A percentile compares a stretch with the other conserved stretches of the same genome.
Evolutionary conservation across 2,797 vertebrate genomes (phyloP).

Genomic region (Enteromius treurensis): DNA sequence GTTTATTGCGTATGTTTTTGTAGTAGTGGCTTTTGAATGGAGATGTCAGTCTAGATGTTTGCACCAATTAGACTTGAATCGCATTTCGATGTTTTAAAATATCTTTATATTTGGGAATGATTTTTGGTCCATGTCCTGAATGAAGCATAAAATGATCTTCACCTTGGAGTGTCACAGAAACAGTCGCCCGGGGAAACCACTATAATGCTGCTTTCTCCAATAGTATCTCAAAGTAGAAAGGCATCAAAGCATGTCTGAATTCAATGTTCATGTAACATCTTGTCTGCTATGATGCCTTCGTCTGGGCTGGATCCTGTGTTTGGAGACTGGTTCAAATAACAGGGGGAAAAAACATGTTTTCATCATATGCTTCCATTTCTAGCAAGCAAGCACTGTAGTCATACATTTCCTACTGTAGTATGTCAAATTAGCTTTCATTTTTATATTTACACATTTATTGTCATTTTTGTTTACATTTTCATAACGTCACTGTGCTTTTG

Average conservation of each 20-base stretch:
- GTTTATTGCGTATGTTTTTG: neutral
- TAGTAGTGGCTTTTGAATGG: neutral
- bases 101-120: neutral
- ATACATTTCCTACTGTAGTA: neutral
- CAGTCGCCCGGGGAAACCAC: neutral
- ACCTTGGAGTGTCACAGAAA: constrained; percentile 2
- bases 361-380: neutral
- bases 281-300: neutral
- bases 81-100: neutral
- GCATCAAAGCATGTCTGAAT: neutral
- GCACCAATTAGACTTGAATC: neutral
- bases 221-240: neutral
- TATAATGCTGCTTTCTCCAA: neutral
- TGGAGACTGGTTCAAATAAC: neutral
- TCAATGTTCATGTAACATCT: constrained; percentile 12
- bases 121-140: neutral
- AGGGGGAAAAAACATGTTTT: no score
- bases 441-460: neutral
- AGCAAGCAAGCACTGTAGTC: neutral
- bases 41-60: neutral
- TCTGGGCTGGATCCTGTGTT: neutral
- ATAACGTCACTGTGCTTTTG: neutral
- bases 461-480: neutral
- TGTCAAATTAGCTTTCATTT: neutral
- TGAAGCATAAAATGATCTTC: neutral